Evolutionary conservation across 2,888 invertebrate genomes (phyloP).

Genomic region (Hyalella azteca): DNA sequence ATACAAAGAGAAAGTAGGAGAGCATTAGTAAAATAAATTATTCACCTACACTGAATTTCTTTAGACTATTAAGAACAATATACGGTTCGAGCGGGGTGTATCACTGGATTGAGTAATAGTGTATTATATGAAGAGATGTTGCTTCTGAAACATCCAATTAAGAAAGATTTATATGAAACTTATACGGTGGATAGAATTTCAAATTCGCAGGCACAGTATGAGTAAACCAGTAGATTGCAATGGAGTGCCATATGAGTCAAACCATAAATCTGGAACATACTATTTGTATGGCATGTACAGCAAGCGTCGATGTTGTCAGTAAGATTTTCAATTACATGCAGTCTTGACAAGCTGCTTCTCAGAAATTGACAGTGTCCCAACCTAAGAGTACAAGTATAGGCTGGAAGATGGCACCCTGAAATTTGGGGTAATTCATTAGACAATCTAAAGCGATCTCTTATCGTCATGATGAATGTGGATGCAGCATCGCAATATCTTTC

Average conservation of each 20-base stretch:
- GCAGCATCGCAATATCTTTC: background rate
- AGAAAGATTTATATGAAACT: too few relatives aligned
- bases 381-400: background rate
- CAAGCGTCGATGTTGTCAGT: background rate
- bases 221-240: background rate
- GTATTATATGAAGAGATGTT: too few relatives aligned
- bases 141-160: too few relatives aligned
- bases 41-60: too few relatives aligned
- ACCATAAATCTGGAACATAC: background rate
- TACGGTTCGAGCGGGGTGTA: too few relatives aligned
- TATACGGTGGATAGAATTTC: too few relatives aligned
- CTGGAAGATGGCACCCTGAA: background rate
- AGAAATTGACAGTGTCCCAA: background rate
- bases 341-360: background rate
- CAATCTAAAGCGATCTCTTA: constrained; percentile 28
- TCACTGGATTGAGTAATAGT: too few relatives aligned
- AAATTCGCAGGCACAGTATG: background rate
- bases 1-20: too few relatives aligned
- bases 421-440: constrained; percentile 3
- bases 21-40: too few relatives aligned
- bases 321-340: background rate
- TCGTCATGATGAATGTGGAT: background rate
- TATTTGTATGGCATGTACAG: background rate
- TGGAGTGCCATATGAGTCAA: background rate
- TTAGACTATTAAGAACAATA: too few relatives aligned